Evolutionary conservation across 2,113 vertebrate species (phyloP).

Genomic region (Nymphicus hollandicus): DNA sequence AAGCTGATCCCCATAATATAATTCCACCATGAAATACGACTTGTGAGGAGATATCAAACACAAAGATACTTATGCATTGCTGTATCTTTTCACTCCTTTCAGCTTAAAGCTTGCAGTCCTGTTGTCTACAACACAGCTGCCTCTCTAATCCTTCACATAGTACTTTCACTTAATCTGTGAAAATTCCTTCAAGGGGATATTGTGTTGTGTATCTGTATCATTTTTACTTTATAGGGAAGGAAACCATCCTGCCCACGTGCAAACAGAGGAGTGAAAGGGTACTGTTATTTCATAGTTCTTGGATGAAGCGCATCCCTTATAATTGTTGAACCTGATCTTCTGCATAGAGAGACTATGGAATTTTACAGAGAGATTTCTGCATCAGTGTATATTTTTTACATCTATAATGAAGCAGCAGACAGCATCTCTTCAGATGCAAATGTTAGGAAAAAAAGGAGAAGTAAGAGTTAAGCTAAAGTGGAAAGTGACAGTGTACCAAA

Average conservation of each 20-base stretch:
- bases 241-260: not conserved
- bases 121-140: not conserved
- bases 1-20: not conserved
- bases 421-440: not conserved
- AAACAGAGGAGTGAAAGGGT: not conserved
- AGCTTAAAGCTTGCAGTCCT: not conserved
- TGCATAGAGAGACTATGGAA: not conserved
- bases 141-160: not conserved
- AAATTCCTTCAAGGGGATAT: not conserved
- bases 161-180: not conserved
- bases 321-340: not conserved
- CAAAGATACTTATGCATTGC: not conserved
- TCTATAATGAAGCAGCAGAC: not conserved
- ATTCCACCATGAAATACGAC: not conserved
- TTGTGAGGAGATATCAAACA: not conserved
- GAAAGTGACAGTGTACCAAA: conserved; percentile 35
- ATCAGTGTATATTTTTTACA: not conserved
- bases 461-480: conserved; percentile 34
- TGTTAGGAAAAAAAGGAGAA: not conserved
- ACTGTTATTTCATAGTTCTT: not conserved
- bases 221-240: not conserved
- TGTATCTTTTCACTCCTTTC: not conserved
- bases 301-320: not conserved
- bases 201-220: not conserved
- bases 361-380: not conserved